These are phyloP conservation scores for Mastomys coucha DNA, from an alignment of 2,113 vertebrate species.

Conservation along the genomic window DNA sequence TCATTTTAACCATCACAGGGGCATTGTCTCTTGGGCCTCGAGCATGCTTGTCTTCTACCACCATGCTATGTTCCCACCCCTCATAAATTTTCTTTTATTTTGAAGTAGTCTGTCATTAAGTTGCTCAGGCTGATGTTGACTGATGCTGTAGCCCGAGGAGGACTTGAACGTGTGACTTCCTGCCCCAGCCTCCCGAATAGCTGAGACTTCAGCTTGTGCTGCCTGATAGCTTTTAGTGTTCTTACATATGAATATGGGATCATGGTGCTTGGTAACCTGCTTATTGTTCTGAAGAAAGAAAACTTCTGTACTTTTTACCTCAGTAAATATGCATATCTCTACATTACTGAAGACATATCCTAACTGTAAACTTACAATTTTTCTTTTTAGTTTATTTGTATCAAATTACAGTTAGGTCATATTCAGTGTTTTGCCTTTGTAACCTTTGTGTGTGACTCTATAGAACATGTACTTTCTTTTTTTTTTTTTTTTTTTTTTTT, in stretches of 20 bases:
- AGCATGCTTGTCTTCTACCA: background rate
- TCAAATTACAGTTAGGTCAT: background rate
- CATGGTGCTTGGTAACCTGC: background rate
- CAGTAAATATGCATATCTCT: background rate
- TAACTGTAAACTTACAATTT: background rate
- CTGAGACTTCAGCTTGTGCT: background rate
- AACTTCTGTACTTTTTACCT: background rate
- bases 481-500: too few species aligned
- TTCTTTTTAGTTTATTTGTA: background rate
- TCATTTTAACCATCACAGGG: background rate
- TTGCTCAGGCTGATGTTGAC: background rate
- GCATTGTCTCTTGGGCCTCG: background rate
- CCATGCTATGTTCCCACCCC: background rate
- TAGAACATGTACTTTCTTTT: background rate
- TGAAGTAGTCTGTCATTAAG: background rate
- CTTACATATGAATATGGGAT: constrained; percentile 17
- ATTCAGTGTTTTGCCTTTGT: constrained; percentile 13
- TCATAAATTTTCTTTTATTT: background rate
- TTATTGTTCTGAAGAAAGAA: background rate
- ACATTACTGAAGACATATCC: constrained; percentile 13
- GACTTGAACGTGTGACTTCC: background rate
- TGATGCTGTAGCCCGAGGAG: background rate
- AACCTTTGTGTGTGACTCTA: background rate
- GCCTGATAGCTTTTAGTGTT: background rate
- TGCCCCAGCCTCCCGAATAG: background rate